Percentiles rank a stretch among this genome's conserved stretches.
Conservation (phyloP, 2,888 invertebrate genomes). For the Hedychridium roseum region DNA sequence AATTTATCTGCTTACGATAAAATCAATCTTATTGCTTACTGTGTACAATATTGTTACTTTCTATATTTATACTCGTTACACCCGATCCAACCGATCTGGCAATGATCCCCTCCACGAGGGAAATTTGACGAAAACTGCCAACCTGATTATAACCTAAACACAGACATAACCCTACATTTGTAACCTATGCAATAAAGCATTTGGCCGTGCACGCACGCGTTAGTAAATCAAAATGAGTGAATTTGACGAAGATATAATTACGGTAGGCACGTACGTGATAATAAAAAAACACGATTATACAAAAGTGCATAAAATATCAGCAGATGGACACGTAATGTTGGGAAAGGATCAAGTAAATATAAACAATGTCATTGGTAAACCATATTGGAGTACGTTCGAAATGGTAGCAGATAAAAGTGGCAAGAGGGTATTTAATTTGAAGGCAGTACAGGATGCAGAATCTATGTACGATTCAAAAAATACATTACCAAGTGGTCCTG, state of each 20-base stretch:
- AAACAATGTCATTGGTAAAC: constrained; percentile 72
- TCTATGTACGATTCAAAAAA: constrained; percentile 72
- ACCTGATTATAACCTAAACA: too few relatives aligned
- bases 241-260: constrained; percentile 64
- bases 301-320: constrained; percentile 77
- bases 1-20: too few relatives aligned
- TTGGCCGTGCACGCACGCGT: too few relatives aligned
- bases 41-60: too few relatives aligned
- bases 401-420: constrained; percentile 69
- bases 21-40: too few relatives aligned
- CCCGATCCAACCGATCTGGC: too few relatives aligned
- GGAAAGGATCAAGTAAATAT: constrained; percentile 78
- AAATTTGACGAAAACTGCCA: too few relatives aligned
- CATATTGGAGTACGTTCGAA: constrained; percentile 80
- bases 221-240: constrained; percentile 29
- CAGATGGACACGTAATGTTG: constrained; percentile 71
- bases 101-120: too few relatives aligned
- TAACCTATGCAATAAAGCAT: too few relatives aligned
- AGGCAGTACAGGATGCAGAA: constrained; percentile 66
- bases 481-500: constrained; percentile 73
- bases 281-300: constrained; percentile 81
- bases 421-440: constrained; percentile 38
- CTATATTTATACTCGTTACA: too few relatives aligned
- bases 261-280: constrained; percentile 76
- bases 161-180: too few relatives aligned